phyloP scores from a whole-genome alignment of 2,113 vertebrate genomes.

The Cathartes aura region DNA sequence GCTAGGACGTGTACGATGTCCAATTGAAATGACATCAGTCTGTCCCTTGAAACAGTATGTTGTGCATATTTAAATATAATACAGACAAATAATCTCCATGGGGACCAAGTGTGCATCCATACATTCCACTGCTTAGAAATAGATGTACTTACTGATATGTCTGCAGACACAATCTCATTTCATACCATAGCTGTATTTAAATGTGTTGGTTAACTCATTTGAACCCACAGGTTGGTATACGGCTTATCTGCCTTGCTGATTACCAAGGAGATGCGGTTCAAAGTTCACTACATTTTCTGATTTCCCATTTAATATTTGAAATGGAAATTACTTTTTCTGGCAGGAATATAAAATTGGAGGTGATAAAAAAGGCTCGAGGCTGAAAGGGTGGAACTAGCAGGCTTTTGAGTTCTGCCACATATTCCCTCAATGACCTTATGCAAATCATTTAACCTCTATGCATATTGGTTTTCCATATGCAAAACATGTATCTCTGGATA shows the following conservation, averaged over 20 bases:
- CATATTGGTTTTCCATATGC: constrained; percentile 45
- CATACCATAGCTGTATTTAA: background rate
- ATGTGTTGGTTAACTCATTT: constrained; percentile 11
- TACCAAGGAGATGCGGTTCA: constrained; percentile 52
- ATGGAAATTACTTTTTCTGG: constrained; percentile 51
- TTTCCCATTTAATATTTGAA: constrained; percentile 63
- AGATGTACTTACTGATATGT: background rate
- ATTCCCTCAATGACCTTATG: constrained; percentile 53
- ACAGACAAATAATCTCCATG: background rate
- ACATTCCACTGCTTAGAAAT: background rate
- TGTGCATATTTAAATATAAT: background rate
- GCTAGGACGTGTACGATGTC: background rate
- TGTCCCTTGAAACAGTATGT: background rate
- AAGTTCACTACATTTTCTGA: constrained; percentile 49
- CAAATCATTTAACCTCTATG: constrained; percentile 57
- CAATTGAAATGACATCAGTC: background rate
- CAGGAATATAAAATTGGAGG: constrained; percentile 29
- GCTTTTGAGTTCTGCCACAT: constrained; percentile 33
- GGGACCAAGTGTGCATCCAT: background rate
- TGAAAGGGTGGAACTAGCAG: constrained; percentile 32
- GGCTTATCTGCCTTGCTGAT: constrained; percentile 3
- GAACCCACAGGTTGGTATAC: background rate
- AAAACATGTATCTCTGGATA: background rate
- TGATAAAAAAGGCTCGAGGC: constrained; percentile 20
- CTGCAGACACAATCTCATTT: background rate